Evolutionary conservation across 2,113 vertebrate species (phyloP), one percentile per base, ranked within the genome.

Genomic region (Brienomyrus longianalis): DNA sequence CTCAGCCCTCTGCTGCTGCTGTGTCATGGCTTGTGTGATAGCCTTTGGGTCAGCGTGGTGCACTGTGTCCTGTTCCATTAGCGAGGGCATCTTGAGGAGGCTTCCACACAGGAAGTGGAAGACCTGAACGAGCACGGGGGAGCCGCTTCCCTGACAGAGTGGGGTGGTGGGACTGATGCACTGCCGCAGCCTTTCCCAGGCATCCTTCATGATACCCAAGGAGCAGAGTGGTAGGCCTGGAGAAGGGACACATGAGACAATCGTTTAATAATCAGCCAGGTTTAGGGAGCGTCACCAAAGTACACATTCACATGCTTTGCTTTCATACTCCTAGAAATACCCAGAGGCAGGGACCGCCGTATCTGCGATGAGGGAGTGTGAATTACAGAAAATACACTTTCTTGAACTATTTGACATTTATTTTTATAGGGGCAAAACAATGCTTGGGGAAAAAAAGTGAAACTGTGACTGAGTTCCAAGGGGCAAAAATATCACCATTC

Each of bases 1-100:
- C 96, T 96, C 96, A 0, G 96, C 95, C 83, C 96, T 94, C 89
- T 96, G 94, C 89, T 96, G 96, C 90, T 97, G 96, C 88, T 96
- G 96, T 27, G 93, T 87, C 90, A 97, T 96, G 47, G 96, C 96
- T 89, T 94, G 92, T 3, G 93, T 92, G 88, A 97, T 95, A 88
- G 94, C 94, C 88, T 93, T 95, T 0, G 96, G 96, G 91, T 97
- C 95, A 5, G 94, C 95, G 87, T 94, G 94, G 86, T 90, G 66
- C 15, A 90, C 94, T 7, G 47, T 92, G 74, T 95, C 94, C 90
- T 89, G 93, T n/a, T 92, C 92, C 2, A 91, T 86, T 59, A 94
- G 88, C 2, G 92, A 83, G 0, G 93, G 91, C 1, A 87, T 89
- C 35, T 91, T 90, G 66, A 92, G 31, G 90, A 95, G 92, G 93